Evolutionary conservation across 1,140 invertebrate genomes (phyloP).

Genomic region (Cydia amplana): DNA sequence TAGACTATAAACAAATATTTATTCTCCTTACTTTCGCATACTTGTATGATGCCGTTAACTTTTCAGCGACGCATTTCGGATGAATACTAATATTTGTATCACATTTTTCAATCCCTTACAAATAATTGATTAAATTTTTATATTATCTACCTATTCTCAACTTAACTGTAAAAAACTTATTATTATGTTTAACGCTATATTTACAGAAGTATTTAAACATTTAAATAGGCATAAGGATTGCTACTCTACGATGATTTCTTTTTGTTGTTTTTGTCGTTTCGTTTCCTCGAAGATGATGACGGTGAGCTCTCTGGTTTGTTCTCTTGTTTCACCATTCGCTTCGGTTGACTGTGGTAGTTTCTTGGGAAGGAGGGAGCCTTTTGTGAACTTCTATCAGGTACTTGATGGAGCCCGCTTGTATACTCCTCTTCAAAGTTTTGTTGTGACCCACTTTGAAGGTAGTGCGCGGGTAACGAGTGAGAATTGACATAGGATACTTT

Average conservation of each 20-base stretch:
- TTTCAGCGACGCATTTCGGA: background rate
- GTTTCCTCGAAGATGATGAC: slow-evolving; percentile 44
- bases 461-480: slow-evolving; percentile 51
- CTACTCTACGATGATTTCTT: slow-evolving; percentile 47
- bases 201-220: slow-evolving; percentile 33
- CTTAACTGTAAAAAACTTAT: background rate
- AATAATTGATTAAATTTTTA: background rate
- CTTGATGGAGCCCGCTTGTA: slow-evolving; percentile 46
- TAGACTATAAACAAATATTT: background rate
- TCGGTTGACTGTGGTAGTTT: slow-evolving; percentile 62
- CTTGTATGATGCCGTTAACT: background rate
- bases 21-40: background rate
- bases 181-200: slow-evolving; percentile 33
- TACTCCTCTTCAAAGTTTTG: slow-evolving; percentile 56
- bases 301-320: slow-evolving; percentile 42
- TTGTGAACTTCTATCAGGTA: slow-evolving; percentile 49
- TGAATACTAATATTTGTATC: slow-evolving; percentile 22
- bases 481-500: slow-evolving; percentile 68
- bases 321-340: slow-evolving; percentile 59
- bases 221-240: background rate
- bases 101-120: slow-evolving; percentile 1
- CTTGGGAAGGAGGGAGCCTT: slow-evolving; percentile 50
- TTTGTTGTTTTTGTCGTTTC: slow-evolving; percentile 49
- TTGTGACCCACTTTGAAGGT: slow-evolving; percentile 46
- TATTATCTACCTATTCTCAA: background rate